Conservation (phyloP, 2,113 vertebrate species). For the Cheirogaleus medius region DNA sequence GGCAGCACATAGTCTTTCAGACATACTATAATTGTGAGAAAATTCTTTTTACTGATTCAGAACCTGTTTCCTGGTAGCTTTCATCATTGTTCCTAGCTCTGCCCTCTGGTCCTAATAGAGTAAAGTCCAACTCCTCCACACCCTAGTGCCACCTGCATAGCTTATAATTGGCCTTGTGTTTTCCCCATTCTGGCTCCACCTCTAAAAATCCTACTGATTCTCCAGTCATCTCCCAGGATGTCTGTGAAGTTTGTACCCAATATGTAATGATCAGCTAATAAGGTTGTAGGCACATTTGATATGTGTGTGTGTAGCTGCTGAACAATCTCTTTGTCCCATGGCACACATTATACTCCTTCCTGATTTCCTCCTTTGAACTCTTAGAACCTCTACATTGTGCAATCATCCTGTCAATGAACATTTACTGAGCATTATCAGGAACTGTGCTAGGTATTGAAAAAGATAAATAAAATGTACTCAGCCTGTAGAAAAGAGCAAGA, state of each 20-base stretch:
- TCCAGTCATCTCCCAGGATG: neutral
- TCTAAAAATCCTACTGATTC: neutral
- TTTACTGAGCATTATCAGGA: neutral
- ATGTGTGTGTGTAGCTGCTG: neutral
- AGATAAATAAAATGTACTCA: slow-evolving; percentile 31
- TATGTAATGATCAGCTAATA: neutral
- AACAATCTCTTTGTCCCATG: neutral
- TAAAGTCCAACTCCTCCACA: neutral
- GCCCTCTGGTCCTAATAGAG: neutral
- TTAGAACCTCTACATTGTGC: neutral
- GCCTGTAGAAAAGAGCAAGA: neutral
- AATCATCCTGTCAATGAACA: neutral
- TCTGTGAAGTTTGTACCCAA: neutral
- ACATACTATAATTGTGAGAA: neutral
- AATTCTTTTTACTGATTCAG: neutral
- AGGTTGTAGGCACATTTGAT: neutral
- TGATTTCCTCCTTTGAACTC: neutral
- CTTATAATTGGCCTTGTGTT: neutral
- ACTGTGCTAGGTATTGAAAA: neutral
- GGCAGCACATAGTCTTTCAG: neutral
- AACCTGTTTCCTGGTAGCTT: neutral
- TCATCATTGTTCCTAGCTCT: neutral
- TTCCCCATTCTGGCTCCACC: neutral
- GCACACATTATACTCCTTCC: neutral
- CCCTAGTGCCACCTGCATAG: neutral